These are phyloP conservation scores for Tachina lurida DNA, from an alignment of 2,888 invertebrate genomes.

Conservation along the genomic window DNA sequence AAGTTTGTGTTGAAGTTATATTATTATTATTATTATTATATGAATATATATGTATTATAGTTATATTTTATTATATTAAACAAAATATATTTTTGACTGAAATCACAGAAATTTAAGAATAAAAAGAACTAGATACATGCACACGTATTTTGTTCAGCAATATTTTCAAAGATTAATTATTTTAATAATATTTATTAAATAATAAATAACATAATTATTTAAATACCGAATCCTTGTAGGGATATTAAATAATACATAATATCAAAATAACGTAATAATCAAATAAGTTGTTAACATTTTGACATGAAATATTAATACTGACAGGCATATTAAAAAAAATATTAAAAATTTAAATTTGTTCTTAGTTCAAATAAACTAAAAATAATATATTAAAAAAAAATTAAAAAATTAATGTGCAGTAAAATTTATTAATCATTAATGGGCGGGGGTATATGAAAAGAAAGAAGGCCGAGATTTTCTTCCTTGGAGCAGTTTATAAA, in stretches of 20 bases:
- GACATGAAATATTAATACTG: conserved; percentile 9
- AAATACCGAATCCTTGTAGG: conserved; percentile 19
- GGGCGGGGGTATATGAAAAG: too few species aligned
- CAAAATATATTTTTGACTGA: conserved; percentile 50
- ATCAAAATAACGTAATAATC: conserved; percentile 11
- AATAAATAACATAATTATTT: background rate
- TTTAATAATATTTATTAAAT: background rate
- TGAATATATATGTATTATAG: background rate
- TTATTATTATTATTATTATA: background rate
- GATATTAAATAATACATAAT: conserved; percentile 9
- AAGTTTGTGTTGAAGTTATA: conserved; percentile 51
- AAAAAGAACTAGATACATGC: background rate
- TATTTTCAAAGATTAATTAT: background rate
- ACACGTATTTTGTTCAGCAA: background rate
- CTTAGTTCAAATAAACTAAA: conserved; percentile 42
- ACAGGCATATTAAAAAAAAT: background rate
- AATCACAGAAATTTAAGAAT: background rate
- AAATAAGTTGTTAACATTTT: conserved; percentile 58
- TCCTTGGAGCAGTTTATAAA: too few species aligned
- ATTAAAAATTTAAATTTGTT: conserved; percentile 21
- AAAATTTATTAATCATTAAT: too few species aligned
- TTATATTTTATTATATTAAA: background rate
- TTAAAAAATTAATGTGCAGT: background rate
- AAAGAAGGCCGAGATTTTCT: too few species aligned
- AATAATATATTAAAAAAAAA: background rate